Evolutionary conservation across 2,888 invertebrate species (phyloP).

Genomic region (Nomada ferruginata): DNA sequence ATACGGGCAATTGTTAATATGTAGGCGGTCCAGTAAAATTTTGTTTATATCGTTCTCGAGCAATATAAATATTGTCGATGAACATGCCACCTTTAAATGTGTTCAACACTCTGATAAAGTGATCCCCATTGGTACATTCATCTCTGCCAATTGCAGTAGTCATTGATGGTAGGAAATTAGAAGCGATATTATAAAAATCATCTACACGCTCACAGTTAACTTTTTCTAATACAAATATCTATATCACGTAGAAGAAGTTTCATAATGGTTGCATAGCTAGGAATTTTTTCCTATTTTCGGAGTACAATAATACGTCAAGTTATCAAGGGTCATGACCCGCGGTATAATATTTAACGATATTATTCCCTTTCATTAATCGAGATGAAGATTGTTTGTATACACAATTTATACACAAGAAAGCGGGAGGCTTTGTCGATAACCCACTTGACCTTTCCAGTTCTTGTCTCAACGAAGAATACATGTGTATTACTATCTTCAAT

Average conservation of each 20-base stretch:
- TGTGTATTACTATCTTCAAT: neutral
- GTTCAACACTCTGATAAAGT: neutral
- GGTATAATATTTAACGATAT: neutral
- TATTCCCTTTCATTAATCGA: constrained; percentile 7
- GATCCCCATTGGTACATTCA: neutral
- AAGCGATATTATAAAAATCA: too few species aligned
- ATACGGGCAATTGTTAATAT: neutral
- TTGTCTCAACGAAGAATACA: neutral
- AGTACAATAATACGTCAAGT: neutral
- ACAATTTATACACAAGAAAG: constrained; percentile 10
- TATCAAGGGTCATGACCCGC: constrained; percentile 12
- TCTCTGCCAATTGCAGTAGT: neutral
- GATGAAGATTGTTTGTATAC: constrained; percentile 10
- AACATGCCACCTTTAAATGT: too few species aligned
- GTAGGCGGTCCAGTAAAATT: neutral
- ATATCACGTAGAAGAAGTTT: neutral
- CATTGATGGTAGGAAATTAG: neutral
- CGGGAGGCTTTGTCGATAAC: constrained; percentile 14
- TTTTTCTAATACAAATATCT: too few species aligned
- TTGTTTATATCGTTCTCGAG: neutral
- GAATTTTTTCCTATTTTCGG: neutral
- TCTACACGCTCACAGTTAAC: too few species aligned
- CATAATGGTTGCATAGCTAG: neutral
- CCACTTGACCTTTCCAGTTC: neutral
- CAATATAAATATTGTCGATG: too few species aligned